phyloP scores from a whole-genome alignment of 2,113 vertebrate genomes.

The Pampusana beccarii region DNA sequence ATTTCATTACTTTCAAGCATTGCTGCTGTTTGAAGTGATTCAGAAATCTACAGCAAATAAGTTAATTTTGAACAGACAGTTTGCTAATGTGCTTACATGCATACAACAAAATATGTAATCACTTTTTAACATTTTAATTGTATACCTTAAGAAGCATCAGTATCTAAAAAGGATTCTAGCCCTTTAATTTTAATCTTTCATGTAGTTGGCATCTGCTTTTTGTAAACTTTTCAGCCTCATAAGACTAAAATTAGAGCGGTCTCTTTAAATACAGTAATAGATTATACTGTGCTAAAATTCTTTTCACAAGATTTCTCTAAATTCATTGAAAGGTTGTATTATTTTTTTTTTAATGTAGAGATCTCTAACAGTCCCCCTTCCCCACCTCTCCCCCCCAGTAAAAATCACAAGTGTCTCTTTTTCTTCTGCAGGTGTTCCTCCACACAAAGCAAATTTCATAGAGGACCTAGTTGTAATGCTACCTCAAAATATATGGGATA shows the following conservation, averaged over 20 bases:
- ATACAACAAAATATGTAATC: neutral
- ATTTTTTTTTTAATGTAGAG: neutral
- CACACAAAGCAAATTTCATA: slow-evolving; percentile 88
- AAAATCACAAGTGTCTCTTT: neutral
- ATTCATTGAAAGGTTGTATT: neutral
- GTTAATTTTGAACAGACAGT: neutral
- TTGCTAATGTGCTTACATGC: neutral
- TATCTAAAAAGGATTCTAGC: neutral
- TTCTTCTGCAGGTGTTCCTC: slow-evolving; percentile 86
- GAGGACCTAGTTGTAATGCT: slow-evolving; percentile 95
- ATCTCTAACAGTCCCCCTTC: neutral
- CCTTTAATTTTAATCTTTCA: neutral
- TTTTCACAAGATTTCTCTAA: neutral
- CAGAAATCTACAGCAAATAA: neutral
- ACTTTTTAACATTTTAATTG: neutral
- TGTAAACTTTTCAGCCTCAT: neutral
- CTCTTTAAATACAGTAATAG: neutral
- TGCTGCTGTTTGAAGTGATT: neutral
- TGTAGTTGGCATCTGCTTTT: neutral
- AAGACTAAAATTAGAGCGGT: neutral
- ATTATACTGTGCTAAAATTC: neutral
- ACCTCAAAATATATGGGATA: slow-evolving; percentile 98
- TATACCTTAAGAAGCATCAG: neutral
- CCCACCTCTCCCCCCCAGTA: accelerated
- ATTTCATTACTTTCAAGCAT: neutral